These are phyloP conservation scores for Eunapius fragilis DNA, from an alignment of 37 sponge, comb jelly and placozoan species.

Conservation along the genomic window DNA sequence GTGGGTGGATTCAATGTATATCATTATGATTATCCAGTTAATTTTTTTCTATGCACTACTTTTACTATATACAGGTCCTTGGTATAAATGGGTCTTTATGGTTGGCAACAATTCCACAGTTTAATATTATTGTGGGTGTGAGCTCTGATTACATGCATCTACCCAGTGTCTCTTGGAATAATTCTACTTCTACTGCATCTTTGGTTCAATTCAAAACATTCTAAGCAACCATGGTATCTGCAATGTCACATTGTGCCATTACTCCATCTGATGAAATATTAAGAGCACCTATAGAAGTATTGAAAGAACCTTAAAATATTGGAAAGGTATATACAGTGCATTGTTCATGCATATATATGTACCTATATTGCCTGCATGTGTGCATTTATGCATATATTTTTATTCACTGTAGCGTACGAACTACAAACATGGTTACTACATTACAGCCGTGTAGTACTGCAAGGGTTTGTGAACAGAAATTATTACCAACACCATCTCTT, in stretches of 20 bases:
- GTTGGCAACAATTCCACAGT: constrained; percentile 28
- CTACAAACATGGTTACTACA: constrained; percentile 39
- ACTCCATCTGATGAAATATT: constrained; percentile 34
- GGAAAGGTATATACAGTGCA: constrained; percentile 39
- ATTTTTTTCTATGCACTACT: not conserved
- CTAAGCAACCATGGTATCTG: constrained; percentile 35
- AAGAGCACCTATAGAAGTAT: constrained; percentile 35
- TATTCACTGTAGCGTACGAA: constrained; percentile 34
- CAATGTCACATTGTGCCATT: constrained; percentile 15
- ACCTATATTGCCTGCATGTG: not conserved
- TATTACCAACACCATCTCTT: constrained; percentile 47
- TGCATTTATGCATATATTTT: not conserved
- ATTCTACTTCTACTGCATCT: constrained; percentile 27
- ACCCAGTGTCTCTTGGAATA: constrained; percentile 42
- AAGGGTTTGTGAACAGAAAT: constrained; percentile 11
- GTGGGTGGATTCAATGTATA: constrained; percentile 2
- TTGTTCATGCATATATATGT: not conserved
- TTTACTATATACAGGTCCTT: constrained; percentile 23
- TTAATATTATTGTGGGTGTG: constrained; percentile 35
- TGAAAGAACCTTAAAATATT: constrained; percentile 35
- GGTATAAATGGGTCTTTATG: constrained; percentile 49
- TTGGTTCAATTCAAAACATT: constrained; percentile 33
- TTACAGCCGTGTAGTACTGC: constrained; percentile 29
- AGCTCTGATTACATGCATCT: constrained; percentile 54
- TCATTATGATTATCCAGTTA: not conserved